phyloP scores from a whole-genome alignment of 2,797 vertebrate genomes.

The Urosaurus nigricauda region DNA sequence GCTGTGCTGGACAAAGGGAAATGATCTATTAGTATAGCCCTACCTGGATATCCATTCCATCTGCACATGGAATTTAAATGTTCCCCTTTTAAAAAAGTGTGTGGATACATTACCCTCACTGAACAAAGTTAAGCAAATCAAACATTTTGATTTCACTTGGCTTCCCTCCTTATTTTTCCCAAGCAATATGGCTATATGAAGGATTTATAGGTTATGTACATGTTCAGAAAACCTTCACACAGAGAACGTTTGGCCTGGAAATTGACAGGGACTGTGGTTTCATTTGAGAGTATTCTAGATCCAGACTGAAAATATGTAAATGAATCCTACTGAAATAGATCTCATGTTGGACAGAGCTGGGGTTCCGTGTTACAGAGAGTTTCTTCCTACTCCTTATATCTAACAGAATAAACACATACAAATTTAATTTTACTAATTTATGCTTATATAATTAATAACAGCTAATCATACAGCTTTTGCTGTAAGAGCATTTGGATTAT shows the following conservation, averaged over 20 bases:
- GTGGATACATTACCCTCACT: conserved; percentile 97
- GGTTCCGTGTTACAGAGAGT: neutral
- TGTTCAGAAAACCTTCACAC: neutral
- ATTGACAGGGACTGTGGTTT: neutral
- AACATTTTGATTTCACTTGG: conserved; percentile 89
- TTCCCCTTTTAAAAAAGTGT: conserved; percentile 83
- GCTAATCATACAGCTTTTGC: neutral
- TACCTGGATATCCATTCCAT: conserved; percentile 89
- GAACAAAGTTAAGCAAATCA: conserved; percentile 99
- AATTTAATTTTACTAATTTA: neutral
- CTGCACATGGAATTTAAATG: conserved; percentile 93
- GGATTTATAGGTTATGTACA: conserved; percentile 18
- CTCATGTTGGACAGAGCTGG: neutral
- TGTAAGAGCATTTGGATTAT: neutral
- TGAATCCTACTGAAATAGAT: neutral
- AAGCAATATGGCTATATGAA: conserved; percentile 49
- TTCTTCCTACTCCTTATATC: neutral
- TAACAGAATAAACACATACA: neutral
- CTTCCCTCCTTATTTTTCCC: conserved; percentile 73
- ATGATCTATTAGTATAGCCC: conserved; percentile 84
- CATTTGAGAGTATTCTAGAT: neutral
- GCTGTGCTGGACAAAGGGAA: conserved; percentile 83
- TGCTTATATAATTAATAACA: neutral
- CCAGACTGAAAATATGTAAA: neutral
- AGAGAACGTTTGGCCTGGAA: neutral